Conservation (phyloP, 2,888 invertebrate genomes). For the Prosopocoilus inquinatus region DNA sequence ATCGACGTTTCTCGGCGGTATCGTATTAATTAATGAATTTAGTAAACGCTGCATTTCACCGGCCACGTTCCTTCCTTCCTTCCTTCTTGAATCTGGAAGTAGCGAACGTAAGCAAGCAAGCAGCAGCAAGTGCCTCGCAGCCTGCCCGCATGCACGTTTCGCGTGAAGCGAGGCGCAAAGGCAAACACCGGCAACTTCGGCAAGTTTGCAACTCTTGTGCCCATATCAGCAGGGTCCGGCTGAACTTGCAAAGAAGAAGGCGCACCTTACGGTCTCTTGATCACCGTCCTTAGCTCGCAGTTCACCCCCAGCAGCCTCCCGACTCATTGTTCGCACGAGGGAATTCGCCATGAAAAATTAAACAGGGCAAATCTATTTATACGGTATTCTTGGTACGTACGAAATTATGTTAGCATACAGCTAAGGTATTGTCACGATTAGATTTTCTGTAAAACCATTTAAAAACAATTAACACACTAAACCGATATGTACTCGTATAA, state of each 20-base stretch:
- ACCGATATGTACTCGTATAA: too few relatives aligned
- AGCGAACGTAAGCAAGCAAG: conserved; percentile 1
- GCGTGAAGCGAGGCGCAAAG: conserved; percentile 50
- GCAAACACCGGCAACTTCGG: conserved; percentile 48
- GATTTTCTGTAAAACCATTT: too few relatives aligned
- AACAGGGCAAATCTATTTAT: too few relatives aligned
- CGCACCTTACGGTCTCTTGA: conserved; percentile 26
- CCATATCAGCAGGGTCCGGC: conserved; percentile 31
- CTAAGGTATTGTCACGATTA: too few relatives aligned
- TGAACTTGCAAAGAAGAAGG: conserved; percentile 28
- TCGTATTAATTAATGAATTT: too few relatives aligned
- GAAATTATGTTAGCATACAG: neutral
- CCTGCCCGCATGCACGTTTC: conserved; percentile 43
- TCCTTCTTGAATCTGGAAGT: neutral
- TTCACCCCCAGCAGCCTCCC: conserved; percentile 4
- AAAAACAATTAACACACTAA: too few relatives aligned
- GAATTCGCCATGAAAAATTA: neutral
- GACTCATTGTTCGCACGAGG: neutral
- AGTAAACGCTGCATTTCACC: too few relatives aligned
- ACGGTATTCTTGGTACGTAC: neutral
- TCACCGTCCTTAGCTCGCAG: conserved; percentile 7
- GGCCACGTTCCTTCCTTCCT: neutral
- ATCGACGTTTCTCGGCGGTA: neutral
- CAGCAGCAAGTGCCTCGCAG: neutral
- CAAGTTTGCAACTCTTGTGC: conserved; percentile 39